phyloP scores from a whole-genome alignment of 2,797 vertebrate species.

The Myotis findleyi region DNA sequence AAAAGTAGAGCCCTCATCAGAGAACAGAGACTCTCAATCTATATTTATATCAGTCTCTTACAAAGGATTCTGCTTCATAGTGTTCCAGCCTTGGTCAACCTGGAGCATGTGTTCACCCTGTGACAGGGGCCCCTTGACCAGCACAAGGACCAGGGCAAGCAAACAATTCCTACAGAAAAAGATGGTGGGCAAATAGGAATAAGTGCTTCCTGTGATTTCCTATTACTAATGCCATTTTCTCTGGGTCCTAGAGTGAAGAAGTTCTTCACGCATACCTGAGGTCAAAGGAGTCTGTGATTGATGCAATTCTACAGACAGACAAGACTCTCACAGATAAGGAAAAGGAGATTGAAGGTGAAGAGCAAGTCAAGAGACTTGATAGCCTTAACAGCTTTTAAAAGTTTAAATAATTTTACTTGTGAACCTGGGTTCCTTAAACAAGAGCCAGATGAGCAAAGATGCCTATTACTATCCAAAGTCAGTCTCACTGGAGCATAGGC shows the following conservation, averaged over 20 bases:
- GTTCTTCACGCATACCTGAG: conserved; percentile 62
- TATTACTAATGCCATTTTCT: conserved; percentile 2
- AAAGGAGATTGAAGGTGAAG: conserved; percentile 72
- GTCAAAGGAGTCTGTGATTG: conserved; percentile 7
- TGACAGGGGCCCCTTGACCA: neutral
- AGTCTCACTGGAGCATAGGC: neutral
- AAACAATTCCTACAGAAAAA: neutral
- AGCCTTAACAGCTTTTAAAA: neutral
- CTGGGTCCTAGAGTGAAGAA: conserved; percentile 53
- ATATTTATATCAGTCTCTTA: no score
- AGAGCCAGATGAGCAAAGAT: neutral
- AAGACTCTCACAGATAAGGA: conserved; percentile 63
- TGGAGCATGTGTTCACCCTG: no score
- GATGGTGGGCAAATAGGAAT: neutral
- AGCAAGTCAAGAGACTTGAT: neutral
- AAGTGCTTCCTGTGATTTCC: neutral
- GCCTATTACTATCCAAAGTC: neutral
- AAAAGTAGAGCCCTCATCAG: neutral
- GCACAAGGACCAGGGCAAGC: neutral
- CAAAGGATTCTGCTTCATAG: no score
- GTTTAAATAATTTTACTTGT: neutral
- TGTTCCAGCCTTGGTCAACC: no score
- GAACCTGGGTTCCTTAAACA: neutral
- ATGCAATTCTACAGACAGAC: conserved; percentile 69
- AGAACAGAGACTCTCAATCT: no score